Conservation (phyloP, 2,888 invertebrate genomes). For the Heliconius hortense region DNA sequence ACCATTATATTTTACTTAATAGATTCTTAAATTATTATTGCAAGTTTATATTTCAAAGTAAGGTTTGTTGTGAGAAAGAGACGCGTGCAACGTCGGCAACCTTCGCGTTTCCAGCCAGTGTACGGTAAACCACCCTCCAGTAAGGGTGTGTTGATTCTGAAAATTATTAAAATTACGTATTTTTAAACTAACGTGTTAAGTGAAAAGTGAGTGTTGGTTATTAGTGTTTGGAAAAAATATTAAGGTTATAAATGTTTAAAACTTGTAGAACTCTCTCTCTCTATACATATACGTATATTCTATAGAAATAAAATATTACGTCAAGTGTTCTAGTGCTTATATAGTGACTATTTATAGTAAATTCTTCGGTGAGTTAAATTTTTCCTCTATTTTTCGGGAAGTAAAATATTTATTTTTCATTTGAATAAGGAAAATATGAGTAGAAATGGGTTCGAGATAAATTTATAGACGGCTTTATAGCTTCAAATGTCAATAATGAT, state of each 20-base stretch:
- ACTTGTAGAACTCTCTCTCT: background rate
- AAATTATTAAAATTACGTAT: conserved; percentile 26
- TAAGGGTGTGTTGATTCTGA: conserved; percentile 26
- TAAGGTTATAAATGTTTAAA: background rate
- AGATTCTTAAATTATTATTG: conserved; percentile 43
- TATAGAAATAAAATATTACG: background rate
- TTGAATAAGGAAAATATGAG: conserved; percentile 12
- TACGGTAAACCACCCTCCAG: conserved; percentile 36
- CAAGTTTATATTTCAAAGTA: conserved; percentile 43
- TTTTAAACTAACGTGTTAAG: conserved; percentile 30
- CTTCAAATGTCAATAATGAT: conserved; percentile 33
- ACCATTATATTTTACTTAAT: conserved; percentile 41
- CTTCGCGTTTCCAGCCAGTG: conserved; percentile 45
- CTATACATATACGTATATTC: background rate
- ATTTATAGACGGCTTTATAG: conserved; percentile 38
- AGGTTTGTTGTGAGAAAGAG: conserved; percentile 45
- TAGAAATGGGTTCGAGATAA: conserved; percentile 31
- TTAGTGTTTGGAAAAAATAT: conserved; percentile 20
- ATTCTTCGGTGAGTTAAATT: conserved; percentile 5
- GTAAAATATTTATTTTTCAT: background rate
- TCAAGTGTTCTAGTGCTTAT: conserved; percentile 2
- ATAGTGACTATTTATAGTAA: background rate
- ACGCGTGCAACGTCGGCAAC: conserved; percentile 39
- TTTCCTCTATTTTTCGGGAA: background rate
- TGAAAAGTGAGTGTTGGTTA: conserved; percentile 29